Base-by-base conservation (phyloP, 2,888 invertebrate genomes). In the Andrena praecox region DNA sequence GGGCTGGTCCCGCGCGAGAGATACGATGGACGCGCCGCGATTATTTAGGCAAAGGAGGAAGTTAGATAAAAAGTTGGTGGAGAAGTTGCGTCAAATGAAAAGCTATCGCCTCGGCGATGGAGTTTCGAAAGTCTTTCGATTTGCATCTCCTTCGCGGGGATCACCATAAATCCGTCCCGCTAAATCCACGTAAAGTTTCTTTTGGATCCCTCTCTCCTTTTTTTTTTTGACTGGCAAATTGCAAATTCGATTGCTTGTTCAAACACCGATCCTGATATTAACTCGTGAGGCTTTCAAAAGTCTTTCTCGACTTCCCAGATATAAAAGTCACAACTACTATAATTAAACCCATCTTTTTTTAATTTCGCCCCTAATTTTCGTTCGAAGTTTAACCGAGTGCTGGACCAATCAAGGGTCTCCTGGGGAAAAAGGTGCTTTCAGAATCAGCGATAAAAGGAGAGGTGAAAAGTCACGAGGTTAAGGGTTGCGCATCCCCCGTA, bases 91-190 rank as follows among this genome's bases (percentile, higher is more conserved):
- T 71, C 52, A 69, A 52, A 77, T 77, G 74, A 63, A 29, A 75
- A 69, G 82, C 81, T 84, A 84, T 79, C 50, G 78, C 66, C 10
- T 62, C 60, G 7, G 54, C 54, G 73, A 68, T 64, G 56, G 66
- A 75, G 74, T 71, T 77, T 77, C 72, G 75, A 71, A 77, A 62
- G 80, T 84, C 79, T 85, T 60, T 63, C 85, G 90, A 92, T 92
- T 90, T 89, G 87, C 88, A 90, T 90, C 88, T 90, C 70, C 82
- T 78, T 74, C 68, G 42, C 80, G 72, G 77, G 90, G 90, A 90
- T 90, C 89, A 91, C 83, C 90, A 91, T 93, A 92, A 93, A 93
- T 92, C 90, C 88, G 88, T 92, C 91, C 77, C 42, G n/a, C 68
- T 73, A 81, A 81, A 59, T 73, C 80, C 81, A 42, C 16, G 80